These are phyloP conservation scores for Ammodytes marinus DNA, from an alignment of 2,113 vertebrate species.

Conservation along the genomic window DNA sequence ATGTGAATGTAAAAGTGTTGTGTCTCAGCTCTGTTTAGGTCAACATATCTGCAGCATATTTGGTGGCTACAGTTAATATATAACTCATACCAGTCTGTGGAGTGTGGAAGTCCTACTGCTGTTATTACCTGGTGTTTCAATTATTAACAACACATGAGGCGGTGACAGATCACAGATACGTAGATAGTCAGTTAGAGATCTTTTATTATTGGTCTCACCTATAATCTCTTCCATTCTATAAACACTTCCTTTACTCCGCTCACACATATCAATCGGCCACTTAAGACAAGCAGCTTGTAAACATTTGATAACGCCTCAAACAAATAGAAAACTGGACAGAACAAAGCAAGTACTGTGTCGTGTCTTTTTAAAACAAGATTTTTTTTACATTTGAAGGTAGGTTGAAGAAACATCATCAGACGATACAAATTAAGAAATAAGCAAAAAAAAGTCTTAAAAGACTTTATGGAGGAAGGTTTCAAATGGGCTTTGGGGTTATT, in stretches of 20 bases:
- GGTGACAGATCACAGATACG: neutral
- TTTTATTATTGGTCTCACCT: constrained; percentile 72
- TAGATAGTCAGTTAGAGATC: constrained; percentile 22
- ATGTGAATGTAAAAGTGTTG: neutral
- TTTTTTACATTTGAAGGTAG: constrained; percentile 57
- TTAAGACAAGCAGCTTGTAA: constrained; percentile 82
- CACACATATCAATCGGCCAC: constrained; percentile 72
- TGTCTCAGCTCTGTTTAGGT: neutral
- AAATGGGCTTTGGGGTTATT: constrained; percentile 16
- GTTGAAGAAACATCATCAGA: constrained; percentile 32
- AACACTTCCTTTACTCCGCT: constrained; percentile 52
- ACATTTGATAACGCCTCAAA: constrained; percentile 78
- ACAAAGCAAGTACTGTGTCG: constrained; percentile 49
- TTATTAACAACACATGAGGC: neutral
- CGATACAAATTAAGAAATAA: constrained; percentile 26
- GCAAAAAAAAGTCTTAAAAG: constrained; percentile 2
- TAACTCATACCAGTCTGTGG: neutral
- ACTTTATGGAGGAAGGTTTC: constrained; percentile 12
- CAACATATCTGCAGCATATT: neutral
- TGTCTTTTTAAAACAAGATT: constrained; percentile 46
- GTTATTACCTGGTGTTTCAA: neutral
- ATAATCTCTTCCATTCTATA: constrained; percentile 43
- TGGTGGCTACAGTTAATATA: neutral
- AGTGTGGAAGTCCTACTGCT: too few relatives aligned
- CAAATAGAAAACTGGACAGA: constrained; percentile 64